phyloP scores from a whole-genome alignment of 2,797 vertebrate genomes.

The Sebastes nivosus region DNA sequence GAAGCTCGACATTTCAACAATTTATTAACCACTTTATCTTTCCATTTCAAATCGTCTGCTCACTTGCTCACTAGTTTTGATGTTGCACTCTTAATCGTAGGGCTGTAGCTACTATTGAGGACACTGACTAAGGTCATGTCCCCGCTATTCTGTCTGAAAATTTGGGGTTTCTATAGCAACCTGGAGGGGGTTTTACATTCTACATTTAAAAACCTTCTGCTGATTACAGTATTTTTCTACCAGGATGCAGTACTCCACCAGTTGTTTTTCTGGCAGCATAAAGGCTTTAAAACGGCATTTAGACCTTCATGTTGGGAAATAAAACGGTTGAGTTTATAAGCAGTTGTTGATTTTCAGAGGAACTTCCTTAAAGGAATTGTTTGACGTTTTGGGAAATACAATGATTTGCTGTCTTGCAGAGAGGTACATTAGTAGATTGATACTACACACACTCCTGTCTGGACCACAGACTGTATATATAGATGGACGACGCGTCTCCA shows the following conservation, averaged over 20 bases:
- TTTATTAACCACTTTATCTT: not conserved
- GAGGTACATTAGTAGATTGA: too few species aligned
- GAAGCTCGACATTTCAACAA: not conserved
- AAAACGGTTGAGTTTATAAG: not conserved
- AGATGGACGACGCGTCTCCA: too few species aligned
- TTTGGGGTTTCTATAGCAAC: not conserved
- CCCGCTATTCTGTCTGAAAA: not conserved
- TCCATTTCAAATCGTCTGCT: not conserved
- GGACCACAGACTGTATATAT: too few species aligned
- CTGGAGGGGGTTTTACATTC: not conserved
- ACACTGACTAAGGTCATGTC: not conserved
- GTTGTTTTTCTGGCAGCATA: not conserved
- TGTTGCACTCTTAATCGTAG: not conserved
- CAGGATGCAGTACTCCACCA: not conserved
- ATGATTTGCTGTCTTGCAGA: not conserved
- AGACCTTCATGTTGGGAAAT: not conserved
- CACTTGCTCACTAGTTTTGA: not conserved
- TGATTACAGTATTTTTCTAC: not conserved
- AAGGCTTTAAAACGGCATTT: not conserved
- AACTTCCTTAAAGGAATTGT: not conserved
- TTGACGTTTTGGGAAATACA: not conserved
- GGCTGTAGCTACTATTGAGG: not conserved
- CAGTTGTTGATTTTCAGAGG: not conserved
- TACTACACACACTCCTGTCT: not conserved
- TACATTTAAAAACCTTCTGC: not conserved